These are phyloP conservation scores for Salvelinus namaycush DNA, from an alignment of 2,113 vertebrate species.

Conservation along the genomic window DNA sequence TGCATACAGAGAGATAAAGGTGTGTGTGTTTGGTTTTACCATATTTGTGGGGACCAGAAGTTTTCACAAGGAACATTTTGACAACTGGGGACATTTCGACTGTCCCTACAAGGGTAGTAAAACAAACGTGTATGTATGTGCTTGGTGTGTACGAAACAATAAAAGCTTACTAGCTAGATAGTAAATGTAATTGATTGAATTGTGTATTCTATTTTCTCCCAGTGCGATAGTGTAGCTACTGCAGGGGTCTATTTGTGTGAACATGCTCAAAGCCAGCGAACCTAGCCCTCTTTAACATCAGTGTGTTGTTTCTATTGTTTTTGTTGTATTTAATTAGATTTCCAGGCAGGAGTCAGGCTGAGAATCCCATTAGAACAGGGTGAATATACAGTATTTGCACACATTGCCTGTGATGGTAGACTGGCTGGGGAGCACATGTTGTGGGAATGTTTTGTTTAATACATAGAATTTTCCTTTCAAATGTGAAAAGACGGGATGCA, in stretches of 20 bases:
- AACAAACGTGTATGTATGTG: no score
- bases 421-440: neutral
- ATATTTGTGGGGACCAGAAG: constrained; percentile 11
- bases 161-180: no score
- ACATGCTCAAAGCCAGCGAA: neutral
- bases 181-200: neutral
- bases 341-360: neutral
- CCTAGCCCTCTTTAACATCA: neutral
- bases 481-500: neutral
- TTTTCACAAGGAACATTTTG: constrained; percentile 24
- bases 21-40: no score
- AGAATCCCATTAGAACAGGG: neutral
- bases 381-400: neutral
- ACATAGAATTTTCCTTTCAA: neutral
- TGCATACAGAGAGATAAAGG: neutral
- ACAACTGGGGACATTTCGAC: neutral
- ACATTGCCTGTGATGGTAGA: neutral
- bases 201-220: neutral
- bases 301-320: neutral
- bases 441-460: neutral
- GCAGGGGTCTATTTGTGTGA: neutral
- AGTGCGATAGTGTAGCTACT: neutral
- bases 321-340: neutral
- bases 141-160: no score
- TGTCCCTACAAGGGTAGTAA: no score